Conservation (phyloP, 2,113 vertebrate genomes). For the Ondatra zibethicus region DNA sequence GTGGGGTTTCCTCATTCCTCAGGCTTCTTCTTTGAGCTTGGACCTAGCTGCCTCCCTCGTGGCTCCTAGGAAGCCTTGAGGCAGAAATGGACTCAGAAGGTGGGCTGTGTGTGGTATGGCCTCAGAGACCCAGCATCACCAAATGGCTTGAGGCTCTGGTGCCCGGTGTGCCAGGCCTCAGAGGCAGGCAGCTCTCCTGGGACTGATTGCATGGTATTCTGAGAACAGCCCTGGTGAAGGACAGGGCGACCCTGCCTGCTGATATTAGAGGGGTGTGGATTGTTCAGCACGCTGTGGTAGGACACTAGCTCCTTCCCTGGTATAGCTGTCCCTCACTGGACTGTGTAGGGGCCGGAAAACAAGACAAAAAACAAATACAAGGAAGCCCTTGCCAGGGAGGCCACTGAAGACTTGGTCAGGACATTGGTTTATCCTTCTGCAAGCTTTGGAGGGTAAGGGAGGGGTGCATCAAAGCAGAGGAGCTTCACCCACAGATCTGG, state of each 20-base stretch:
- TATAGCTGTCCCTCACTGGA: not conserved
- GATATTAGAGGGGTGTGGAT: not conserved
- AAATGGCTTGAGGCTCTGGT: not conserved
- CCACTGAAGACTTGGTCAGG: not conserved
- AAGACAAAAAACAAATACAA: not conserved
- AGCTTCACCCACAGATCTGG: fast-evolving
- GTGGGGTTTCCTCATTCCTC: not conserved
- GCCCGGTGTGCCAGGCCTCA: fast-evolving
- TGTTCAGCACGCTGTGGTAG: no score
- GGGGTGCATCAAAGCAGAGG: fast-evolving
- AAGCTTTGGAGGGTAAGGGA: not conserved
- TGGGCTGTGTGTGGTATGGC: not conserved
- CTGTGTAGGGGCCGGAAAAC: not conserved
- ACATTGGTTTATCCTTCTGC: not conserved
- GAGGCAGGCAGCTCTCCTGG: not conserved
- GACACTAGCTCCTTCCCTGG: fast-evolving
- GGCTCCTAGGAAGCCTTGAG: not conserved
- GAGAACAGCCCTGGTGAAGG: not conserved
- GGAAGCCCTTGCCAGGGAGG: not conserved
- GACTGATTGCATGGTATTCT: not conserved
- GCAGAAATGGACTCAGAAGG: not conserved
- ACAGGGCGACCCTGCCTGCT: not conserved
- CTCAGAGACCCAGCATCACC: not conserved
- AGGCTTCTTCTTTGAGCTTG: not conserved
- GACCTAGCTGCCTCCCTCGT: not conserved